These are phyloP conservation scores for Steinernema khuongi DNA, from an alignment of 1,140 invertebrate genomes.

Conservation along the genomic window DNA sequence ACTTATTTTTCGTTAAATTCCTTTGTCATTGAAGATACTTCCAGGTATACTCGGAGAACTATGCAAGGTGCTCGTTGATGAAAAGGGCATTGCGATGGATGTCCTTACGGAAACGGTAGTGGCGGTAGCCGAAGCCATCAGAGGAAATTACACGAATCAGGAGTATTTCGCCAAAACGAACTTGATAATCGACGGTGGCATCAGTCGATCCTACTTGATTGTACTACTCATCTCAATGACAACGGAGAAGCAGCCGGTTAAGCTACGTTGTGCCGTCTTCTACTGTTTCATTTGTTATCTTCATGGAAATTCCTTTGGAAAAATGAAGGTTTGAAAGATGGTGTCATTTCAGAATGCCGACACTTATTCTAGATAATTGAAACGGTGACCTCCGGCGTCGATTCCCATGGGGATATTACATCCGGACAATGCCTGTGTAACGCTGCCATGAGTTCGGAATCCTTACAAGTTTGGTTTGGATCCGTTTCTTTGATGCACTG, in stretches of 20 bases:
- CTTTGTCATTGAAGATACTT: constrained; percentile 24
- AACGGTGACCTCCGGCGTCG: constrained; percentile 75
- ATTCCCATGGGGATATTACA: constrained; percentile 64
- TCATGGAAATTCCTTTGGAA: constrained; percentile 83
- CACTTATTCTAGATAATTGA: constrained; percentile 68
- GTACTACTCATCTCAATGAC: constrained; percentile 97
- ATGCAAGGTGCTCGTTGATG: constrained; percentile 73
- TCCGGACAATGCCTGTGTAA: constrained; percentile 84
- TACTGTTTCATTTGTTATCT: constrained; percentile 96
- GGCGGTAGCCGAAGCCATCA: constrained; percentile 85
- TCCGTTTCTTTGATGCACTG: constrained; percentile 82
- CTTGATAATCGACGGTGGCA: not conserved
- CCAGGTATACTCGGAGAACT: constrained; percentile 66
- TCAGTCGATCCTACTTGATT: constrained; percentile 73
- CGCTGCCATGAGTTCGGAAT: constrained; percentile 81
- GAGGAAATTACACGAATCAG: constrained; percentile 83
- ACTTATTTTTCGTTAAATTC: constrained; percentile 27
- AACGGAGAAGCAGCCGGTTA: constrained; percentile 91
- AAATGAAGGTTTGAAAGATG: constrained; percentile 60
- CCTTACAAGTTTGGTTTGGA: constrained; percentile 94
- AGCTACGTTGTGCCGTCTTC: constrained; percentile 82
- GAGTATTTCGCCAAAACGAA: constrained; percentile 82
- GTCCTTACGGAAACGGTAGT: constrained; percentile 92
- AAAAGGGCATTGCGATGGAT: constrained; percentile 88
- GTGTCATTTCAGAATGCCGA: not conserved